Evolutionary conservation across 1,140 invertebrate species (phyloP).

Genomic region (Trachymyrmex septentrionalis): DNA sequence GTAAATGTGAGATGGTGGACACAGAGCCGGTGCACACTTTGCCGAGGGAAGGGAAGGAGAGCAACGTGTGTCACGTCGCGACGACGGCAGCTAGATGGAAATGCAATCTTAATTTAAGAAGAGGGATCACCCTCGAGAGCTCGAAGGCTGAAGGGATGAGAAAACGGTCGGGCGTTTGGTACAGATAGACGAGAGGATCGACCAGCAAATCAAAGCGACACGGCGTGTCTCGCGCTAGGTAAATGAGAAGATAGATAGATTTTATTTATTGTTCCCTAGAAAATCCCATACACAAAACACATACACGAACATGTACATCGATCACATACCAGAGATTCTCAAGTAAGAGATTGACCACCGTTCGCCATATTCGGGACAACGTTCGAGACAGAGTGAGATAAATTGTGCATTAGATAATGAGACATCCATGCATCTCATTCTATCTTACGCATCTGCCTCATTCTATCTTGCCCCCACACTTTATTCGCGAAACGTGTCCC

Average conservation of each 20-base stretch:
- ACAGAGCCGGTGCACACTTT: background rate
- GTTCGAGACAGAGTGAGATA: too few relatives aligned
- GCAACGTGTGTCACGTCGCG: slow-evolving; percentile 39
- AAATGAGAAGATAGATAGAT: slow-evolving; percentile 83
- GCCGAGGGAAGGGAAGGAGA: background rate
- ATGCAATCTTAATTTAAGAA: slow-evolving; percentile 63
- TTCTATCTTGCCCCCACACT: too few relatives aligned
- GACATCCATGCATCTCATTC: too few relatives aligned
- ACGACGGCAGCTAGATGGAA: slow-evolving; percentile 45
- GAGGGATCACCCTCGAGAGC: slow-evolving; percentile 39
- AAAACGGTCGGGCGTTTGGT: slow-evolving; percentile 7
- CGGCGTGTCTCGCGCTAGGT: slow-evolving; percentile 77
- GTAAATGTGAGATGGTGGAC: slow-evolving; percentile 56
- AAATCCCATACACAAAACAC: slow-evolving; percentile 64
- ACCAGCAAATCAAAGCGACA: slow-evolving; percentile 81
- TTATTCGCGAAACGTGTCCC: too few relatives aligned
- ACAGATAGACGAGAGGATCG: slow-evolving; percentile 60
- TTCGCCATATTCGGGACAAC: too few relatives aligned
- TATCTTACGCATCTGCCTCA: too few relatives aligned
- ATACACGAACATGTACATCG: background rate
- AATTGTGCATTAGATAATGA: too few relatives aligned
- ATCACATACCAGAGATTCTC: too few relatives aligned
- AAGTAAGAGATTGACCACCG: too few relatives aligned
- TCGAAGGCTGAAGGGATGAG: slow-evolving; percentile 35
- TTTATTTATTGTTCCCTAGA: slow-evolving; percentile 86